These are phyloP conservation scores for Masnerella sp. DNA, from an alignment of 2,888 invertebrate species.

Conservation along the genomic window DNA sequence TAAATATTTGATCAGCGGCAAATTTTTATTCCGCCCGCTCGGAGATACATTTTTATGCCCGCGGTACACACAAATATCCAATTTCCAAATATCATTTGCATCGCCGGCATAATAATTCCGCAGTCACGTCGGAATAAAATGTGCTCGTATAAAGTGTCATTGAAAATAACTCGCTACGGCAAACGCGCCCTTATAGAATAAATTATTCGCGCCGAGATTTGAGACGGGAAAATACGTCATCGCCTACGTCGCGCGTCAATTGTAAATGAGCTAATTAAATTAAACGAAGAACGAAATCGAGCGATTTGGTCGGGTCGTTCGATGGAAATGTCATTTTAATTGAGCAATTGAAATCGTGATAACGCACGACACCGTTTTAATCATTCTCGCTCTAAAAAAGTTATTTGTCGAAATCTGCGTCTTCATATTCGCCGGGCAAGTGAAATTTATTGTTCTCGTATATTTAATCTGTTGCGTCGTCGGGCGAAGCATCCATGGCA, in stretches of 20 bases:
- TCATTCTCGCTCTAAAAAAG: slow-evolving; percentile 34
- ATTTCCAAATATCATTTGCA: too few relatives aligned
- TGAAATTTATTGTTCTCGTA: slow-evolving; percentile 56
- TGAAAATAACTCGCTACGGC: too few relatives aligned
- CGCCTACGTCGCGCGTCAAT: slow-evolving; percentile 1
- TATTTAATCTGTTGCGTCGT: slow-evolving; percentile 49
- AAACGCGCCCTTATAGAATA: neutral
- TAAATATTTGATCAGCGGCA: slow-evolving; percentile 25
- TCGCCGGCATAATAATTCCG: too few relatives aligned
- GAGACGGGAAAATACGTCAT: slow-evolving; percentile 1
- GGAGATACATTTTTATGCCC: neutral
- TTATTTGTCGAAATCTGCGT: slow-evolving; percentile 59
- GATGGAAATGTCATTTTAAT: slow-evolving; percentile 34
- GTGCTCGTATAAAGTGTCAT: too few relatives aligned
- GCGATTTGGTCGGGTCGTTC: neutral
- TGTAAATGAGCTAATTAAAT: slow-evolving; percentile 31
- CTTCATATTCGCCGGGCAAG: slow-evolving; percentile 48
- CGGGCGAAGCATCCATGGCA: slow-evolving; percentile 44
- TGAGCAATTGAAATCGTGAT: slow-evolving; percentile 57
- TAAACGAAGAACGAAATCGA: slow-evolving; percentile 8
- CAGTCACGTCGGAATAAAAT: neutral
- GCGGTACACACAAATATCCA: too few relatives aligned
- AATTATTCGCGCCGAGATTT: neutral
- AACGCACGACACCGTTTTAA: slow-evolving; percentile 49
- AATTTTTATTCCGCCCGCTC: slow-evolving; percentile 10